Evolutionary conservation across 2,113 vertebrate genomes (phyloP).

Genomic region (Progne subis): DNA sequence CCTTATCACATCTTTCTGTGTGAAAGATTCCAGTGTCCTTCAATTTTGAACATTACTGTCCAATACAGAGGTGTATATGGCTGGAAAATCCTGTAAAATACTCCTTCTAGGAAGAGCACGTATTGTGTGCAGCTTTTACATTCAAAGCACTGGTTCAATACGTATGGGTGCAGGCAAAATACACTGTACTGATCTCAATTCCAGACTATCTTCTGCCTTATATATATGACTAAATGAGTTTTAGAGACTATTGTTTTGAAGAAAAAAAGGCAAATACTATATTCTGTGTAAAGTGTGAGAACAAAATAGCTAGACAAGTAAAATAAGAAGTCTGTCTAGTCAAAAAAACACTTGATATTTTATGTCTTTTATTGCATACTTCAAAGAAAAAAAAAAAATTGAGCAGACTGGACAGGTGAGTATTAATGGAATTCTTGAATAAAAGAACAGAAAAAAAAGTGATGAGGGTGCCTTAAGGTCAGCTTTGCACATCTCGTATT

Average conservation of each 20-base stretch:
- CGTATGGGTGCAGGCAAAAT: accelerated
- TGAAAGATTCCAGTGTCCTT: neutral
- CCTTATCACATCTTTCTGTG: neutral
- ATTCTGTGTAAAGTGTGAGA: neutral
- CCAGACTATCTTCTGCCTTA: neutral
- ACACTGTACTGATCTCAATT: neutral
- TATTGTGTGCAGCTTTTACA: neutral
- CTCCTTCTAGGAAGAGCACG: neutral
- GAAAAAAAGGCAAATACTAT: neutral
- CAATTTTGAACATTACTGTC: neutral
- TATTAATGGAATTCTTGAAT: constrained; percentile 5
- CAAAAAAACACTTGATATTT: constrained; percentile 35
- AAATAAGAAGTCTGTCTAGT: constrained; percentile 24
- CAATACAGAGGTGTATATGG: neutral
- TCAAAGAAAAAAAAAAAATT: constrained; percentile 35
- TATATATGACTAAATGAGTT: neutral
- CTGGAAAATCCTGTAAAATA: neutral
- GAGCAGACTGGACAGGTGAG: constrained; percentile 9
- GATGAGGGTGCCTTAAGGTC: neutral
- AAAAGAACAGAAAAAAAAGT: neutral
- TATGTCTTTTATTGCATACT: constrained; percentile 8
- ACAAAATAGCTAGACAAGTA: constrained; percentile 6
- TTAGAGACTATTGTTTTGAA: neutral
- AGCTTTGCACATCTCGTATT: neutral
- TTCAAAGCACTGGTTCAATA: neutral